These are phyloP conservation scores for Mantis religiosa DNA, from an alignment of 2,888 invertebrate species.

Conservation along the genomic window DNA sequence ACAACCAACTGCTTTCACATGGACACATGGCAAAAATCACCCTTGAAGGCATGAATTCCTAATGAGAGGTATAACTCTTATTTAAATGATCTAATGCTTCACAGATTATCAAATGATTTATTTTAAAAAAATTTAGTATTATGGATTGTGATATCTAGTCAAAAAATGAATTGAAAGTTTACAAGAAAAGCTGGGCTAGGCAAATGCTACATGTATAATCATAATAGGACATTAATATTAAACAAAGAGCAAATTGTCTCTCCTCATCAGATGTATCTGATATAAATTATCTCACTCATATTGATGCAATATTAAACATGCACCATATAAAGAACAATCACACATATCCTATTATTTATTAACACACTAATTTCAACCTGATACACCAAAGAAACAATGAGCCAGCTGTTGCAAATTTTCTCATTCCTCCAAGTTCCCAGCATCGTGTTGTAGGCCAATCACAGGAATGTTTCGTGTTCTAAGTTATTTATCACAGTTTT, in stretches of 20 bases:
- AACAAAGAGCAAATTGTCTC: neutral
- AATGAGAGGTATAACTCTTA: too few relatives aligned
- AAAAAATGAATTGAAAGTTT: neutral
- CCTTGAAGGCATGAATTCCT: too few relatives aligned
- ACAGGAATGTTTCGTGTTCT: conserved; percentile 9
- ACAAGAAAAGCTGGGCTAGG: neutral
- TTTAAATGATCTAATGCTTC: too few relatives aligned
- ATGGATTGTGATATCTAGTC: neutral
- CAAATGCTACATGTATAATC: neutral
- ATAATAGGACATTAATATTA: neutral
- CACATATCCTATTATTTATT: neutral
- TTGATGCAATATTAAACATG: neutral
- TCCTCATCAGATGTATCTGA: neutral
- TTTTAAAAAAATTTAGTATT: neutral
- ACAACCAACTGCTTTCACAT: too few relatives aligned
- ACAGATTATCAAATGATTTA: neutral
- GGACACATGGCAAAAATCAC: too few relatives aligned
- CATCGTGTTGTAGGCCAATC: neutral
- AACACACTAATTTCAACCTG: neutral
- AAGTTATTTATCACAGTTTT: conserved; percentile 17
- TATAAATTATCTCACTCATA: neutral
- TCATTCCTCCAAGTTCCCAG: neutral
- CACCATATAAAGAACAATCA: neutral
- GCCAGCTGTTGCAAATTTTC: neutral
- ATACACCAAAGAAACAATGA: neutral